Percentiles rank a stretch among this genome's conserved stretches.
Evolutionary conservation across 2,113 vertebrate genomes (phyloP).

Genomic region (Cephalopterus ornatus): DNA sequence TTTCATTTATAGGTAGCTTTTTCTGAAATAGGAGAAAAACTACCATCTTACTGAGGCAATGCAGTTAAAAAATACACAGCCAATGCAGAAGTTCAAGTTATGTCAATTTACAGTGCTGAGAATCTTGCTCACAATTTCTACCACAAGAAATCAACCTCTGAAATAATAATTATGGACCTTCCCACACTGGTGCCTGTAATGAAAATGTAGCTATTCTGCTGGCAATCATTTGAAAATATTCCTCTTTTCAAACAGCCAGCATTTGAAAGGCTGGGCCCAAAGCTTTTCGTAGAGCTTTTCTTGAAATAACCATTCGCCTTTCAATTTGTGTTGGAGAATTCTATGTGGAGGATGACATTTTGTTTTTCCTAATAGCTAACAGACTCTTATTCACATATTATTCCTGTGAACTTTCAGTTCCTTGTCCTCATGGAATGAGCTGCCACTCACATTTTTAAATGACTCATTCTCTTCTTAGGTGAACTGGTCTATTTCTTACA

Average conservation of each 20-base stretch:
- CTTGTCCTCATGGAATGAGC: constrained; percentile 2
- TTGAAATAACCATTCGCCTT: not conserved
- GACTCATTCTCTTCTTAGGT: constrained; percentile 20
- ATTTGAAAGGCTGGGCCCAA: not conserved
- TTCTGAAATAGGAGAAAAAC: not conserved
- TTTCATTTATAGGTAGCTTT: not conserved
- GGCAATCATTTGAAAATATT: not conserved
- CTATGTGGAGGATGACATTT: constrained; percentile 16
- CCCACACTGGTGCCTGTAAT: not conserved
- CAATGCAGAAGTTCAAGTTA: not conserved
- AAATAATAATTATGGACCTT: not conserved
- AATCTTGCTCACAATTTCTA: not conserved
- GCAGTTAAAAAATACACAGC: not conserved
- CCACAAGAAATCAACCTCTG: not conserved
- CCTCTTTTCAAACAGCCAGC: not conserved
- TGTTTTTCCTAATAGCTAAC: constrained; percentile 46
- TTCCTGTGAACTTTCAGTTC: constrained; percentile 36
- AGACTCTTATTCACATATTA: constrained; percentile 53
- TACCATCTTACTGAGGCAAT: not conserved
- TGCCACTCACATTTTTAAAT: constrained; percentile 30
- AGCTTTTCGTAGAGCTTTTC: not conserved
- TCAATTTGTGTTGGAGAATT: not conserved
- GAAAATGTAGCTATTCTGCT: not conserved
- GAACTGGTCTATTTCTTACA: constrained; percentile 14
- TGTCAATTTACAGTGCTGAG: not conserved